Evolutionary conservation across 2,113 vertebrate species (phyloP).

Genomic region (Phainopepla nitens): DNA sequence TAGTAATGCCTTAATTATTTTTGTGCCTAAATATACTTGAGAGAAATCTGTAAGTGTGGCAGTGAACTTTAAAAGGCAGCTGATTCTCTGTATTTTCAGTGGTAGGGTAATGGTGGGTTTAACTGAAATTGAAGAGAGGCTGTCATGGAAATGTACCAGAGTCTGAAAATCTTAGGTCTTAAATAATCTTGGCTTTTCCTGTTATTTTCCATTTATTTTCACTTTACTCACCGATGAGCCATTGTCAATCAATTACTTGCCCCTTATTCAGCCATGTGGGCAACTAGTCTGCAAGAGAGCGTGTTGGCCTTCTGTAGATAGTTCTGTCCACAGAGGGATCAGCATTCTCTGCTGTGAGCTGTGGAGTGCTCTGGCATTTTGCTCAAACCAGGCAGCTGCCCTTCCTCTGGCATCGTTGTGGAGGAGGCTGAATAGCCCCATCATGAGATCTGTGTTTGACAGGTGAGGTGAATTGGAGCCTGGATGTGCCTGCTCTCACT

Average conservation of each 20-base stretch:
- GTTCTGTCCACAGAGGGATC: background rate
- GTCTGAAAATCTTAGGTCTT: background rate
- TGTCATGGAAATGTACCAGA: background rate
- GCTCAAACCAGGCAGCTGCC: background rate
- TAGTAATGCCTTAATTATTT: constrained; percentile 18
- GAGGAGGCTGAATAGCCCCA: background rate
- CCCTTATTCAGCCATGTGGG: background rate
- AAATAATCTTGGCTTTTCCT: background rate
- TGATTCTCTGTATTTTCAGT: background rate
- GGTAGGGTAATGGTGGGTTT: background rate
- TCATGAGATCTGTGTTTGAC: background rate
- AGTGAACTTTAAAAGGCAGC: background rate
- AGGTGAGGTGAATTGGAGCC: background rate
- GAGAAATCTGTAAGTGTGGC: background rate
- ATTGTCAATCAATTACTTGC: background rate
- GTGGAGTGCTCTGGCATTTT: background rate
- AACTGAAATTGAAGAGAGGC: background rate
- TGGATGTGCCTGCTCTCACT: background rate
- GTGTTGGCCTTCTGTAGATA: accelerated
- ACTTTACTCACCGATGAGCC: background rate
- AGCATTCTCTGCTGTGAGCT: background rate
- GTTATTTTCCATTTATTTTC: background rate
- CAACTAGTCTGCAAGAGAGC: background rate
- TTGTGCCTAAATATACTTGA: constrained; percentile 14
- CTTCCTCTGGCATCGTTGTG: background rate